Evolutionary conservation across 2,888 invertebrate species (phyloP), one percentile per base, ranked within the genome.

Genomic region (Pammene fasciana): DNA sequence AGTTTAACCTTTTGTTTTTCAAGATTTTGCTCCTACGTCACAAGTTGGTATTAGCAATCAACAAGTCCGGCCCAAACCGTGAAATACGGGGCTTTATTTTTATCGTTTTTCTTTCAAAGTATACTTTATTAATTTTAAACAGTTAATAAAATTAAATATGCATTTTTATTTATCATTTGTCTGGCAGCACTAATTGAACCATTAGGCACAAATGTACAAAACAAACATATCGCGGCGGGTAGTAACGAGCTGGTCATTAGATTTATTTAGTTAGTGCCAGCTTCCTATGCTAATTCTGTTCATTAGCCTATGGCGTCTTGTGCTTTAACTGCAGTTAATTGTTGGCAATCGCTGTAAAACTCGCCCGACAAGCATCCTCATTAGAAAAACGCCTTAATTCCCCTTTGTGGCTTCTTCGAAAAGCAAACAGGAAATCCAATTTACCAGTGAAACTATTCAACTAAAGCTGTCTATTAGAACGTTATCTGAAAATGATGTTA

Each of bases 281-380:
- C 52, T 38, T 45, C 64, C 52, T 70, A 70, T 70, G 70, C 65
- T 70, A 70, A 70, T 70, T 54, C 48, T 38, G 65, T 70, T 70
- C 59, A 70, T 70, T 70, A 70, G 60, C 60, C 65, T 64, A 38
- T 57, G 65, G 59, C 65, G 68, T 59, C 65, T 46, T 34, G 59
- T 59, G 65, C 60, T 65, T 64, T 62, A 56, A 56, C 67, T 59
- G 70, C 70, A 52, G 65, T 70, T 70, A 70, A 70, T 70, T 70
- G 70, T 65, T 65, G 46, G 65, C 60, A 70, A 70, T 65, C 70
- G 52, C 46, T 70, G 68, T 68, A 65, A 48, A 64, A 64, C 64
- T 41, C 57, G 57, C 38, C 38, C 56, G 41, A 59, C 64, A 65
- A 64, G 50, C 57, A 65, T 68, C 68, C 68, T 68, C 68, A 65